Percentiles rank a stretch among this genome's conserved stretches.
phyloP scores from a whole-genome alignment of 2,797 vertebrate genomes.

The Chiloscyllium punctatum region DNA sequence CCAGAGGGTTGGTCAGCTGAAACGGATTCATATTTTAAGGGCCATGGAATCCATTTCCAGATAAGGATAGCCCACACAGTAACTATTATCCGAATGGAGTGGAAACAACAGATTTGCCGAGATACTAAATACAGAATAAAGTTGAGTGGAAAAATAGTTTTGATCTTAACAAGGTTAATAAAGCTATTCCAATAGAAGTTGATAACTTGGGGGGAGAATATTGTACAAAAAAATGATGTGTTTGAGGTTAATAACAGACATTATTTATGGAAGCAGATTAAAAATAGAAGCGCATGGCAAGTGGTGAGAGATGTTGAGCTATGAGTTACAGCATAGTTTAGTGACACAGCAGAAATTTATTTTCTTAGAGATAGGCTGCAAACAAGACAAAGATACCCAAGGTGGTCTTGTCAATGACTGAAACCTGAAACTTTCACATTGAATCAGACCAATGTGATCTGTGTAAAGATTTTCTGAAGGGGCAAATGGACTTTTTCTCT shows the following conservation, averaged over 20 bases:
- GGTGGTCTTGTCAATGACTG: not conserved
- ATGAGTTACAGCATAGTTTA: not conserved
- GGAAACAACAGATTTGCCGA: not conserved
- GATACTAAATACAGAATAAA: not conserved
- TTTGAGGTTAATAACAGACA: not conserved
- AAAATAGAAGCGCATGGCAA: not conserved
- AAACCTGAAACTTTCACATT: not conserved
- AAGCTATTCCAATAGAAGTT: not conserved
- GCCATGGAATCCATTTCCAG: not conserved
- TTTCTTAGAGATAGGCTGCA: not conserved
- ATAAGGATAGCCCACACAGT: not conserved
- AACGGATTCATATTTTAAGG: not conserved
- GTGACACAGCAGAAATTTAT: not conserved
- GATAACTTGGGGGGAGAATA: not conserved
- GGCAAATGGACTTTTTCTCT: not conserved
- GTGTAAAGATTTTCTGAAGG: not conserved
- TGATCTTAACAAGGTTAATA: not conserved
- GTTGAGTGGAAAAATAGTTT: not conserved
- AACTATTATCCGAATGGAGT: not conserved
- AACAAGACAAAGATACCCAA: not conserved
- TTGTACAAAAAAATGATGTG: not conserved
- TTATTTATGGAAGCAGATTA: not conserved
- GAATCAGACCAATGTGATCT: too few species aligned
- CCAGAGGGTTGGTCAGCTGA: not conserved
- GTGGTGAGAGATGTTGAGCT: not conserved